Evolutionary conservation across 2,888 invertebrate species (phyloP).

Genomic region (Teleiodes luculella): DNA sequence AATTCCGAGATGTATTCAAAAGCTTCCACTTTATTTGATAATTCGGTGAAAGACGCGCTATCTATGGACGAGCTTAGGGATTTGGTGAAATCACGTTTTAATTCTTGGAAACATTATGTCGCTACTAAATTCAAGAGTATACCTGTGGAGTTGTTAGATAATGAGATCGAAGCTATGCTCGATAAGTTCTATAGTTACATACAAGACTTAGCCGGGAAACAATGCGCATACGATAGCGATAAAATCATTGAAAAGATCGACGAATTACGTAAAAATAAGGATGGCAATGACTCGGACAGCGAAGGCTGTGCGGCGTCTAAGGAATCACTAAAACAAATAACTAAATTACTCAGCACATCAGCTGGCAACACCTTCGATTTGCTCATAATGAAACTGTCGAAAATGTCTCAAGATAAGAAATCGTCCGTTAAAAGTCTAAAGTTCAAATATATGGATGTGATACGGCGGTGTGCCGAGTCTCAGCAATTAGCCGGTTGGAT

Average conservation of each 20-base stretch:
- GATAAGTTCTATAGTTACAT: constrained; percentile 64
- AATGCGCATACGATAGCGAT: constrained; percentile 43
- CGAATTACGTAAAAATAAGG: constrained; percentile 40
- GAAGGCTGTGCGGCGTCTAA: constrained; percentile 45
- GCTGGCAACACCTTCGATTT: constrained; percentile 60
- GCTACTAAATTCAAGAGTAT: constrained; percentile 55
- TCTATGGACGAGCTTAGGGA: constrained; percentile 61
- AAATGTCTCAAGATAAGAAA: constrained; percentile 56
- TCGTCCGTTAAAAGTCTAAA: constrained; percentile 53
- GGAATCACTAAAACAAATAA: constrained; percentile 55
- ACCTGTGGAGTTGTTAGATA: constrained; percentile 55
- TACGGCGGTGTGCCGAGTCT: constrained; percentile 57
- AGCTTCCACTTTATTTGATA: constrained; percentile 56
- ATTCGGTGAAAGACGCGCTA: constrained; percentile 58
- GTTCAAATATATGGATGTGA: constrained; percentile 62
- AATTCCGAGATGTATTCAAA: constrained; percentile 55
- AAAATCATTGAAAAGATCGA: constrained; percentile 57
- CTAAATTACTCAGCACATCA: constrained; percentile 48
- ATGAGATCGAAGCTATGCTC: constrained; percentile 59
- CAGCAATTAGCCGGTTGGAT: constrained; percentile 57
- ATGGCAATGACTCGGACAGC: constrained; percentile 37
- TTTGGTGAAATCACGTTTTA: constrained; percentile 51
- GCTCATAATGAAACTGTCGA: constrained; percentile 58
- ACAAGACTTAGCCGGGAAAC: constrained; percentile 53
- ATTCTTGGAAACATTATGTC: constrained; percentile 61